A percentile compares a stretch with the other conserved stretches of the same genome.
These are phyloP conservation scores for Camelus dromedarius DNA, from an alignment of 2,113 vertebrate species.

Conservation along the genomic window DNA sequence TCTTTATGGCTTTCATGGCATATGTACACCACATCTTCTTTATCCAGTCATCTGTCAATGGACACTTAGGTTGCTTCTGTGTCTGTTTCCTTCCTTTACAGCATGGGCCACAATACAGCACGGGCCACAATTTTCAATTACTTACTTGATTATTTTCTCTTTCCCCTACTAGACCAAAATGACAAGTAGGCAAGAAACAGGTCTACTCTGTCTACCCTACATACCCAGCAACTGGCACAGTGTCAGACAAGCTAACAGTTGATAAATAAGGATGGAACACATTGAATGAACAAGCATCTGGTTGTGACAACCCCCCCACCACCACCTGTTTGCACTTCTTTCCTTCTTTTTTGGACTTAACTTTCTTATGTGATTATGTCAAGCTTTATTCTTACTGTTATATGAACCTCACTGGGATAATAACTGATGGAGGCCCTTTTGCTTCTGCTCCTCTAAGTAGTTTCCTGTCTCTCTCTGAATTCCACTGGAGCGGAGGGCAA, in stretches of 20 bases:
- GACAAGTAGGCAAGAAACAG: background rate
- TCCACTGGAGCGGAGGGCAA: background rate
- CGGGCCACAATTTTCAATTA: background rate
- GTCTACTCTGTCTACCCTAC: fast-evolving
- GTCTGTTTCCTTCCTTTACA: background rate
- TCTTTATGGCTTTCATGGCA: too few relatives aligned
- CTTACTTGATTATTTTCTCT: background rate
- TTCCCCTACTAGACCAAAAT: background rate
- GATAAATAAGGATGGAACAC: background rate
- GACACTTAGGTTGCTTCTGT: too few relatives aligned
- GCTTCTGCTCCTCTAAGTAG: background rate
- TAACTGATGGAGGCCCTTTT: background rate
- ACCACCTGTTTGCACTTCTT: too few relatives aligned
- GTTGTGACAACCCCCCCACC: too few relatives aligned
- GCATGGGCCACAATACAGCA: background rate
- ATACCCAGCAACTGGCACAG: background rate
- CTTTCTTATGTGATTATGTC: background rate
- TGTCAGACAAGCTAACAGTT: fast-evolving
- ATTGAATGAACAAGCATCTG: background rate
- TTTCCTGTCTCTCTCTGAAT: background rate
- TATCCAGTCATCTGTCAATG: too few relatives aligned
- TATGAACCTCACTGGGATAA: background rate
- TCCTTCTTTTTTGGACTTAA: background rate
- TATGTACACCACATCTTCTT: too few relatives aligned
- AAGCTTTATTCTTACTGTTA: background rate